Percentiles rank a stretch among this genome's conserved stretches.
Evolutionary conservation across 2,113 vertebrate species (phyloP).

Genomic region (Coptodon bakossiorum): DNA sequence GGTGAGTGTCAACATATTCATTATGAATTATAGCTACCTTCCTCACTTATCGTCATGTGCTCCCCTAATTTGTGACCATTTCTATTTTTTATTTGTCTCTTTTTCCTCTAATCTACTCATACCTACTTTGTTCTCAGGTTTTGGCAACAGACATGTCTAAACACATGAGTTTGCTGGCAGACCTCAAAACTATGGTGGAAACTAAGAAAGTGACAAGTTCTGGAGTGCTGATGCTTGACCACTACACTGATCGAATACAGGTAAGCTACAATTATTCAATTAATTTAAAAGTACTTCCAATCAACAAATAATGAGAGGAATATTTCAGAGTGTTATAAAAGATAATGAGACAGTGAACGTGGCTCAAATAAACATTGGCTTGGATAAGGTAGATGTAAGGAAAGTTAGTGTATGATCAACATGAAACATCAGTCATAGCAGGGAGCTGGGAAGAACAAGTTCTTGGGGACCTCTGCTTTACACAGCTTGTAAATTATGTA

Average conservation of each 20-base stretch:
- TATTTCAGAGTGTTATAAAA: not conserved
- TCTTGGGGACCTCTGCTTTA: not conserved
- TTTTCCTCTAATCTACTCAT: not conserved
- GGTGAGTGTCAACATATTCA: slow-evolving; percentile 60
- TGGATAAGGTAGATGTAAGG: not conserved
- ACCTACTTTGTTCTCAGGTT: slow-evolving; percentile 67
- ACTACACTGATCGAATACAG: slow-evolving; percentile 92
- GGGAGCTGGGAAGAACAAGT: not conserved
- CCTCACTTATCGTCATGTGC: not conserved
- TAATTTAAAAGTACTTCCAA: not conserved
- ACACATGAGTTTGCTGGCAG: slow-evolving; percentile 91
- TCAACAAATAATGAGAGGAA: not conserved
- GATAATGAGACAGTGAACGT: not conserved
- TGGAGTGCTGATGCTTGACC: slow-evolving; percentile 87
- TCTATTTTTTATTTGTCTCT: not conserved
- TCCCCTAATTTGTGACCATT: not conserved
- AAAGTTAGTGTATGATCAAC: not conserved
- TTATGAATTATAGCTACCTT: not conserved
- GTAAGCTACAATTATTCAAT: slow-evolving; percentile 44
- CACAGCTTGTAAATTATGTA: not conserved
- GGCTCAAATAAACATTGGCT: not conserved
- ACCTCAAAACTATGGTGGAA: slow-evolving; percentile 95
- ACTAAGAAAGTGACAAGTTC: slow-evolving; percentile 96
- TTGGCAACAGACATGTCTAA: slow-evolving; percentile 96
- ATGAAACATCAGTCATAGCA: not conserved